Base-by-base conservation (phyloP, 2,888 invertebrate species). In the Drosophila affinis region DNA sequence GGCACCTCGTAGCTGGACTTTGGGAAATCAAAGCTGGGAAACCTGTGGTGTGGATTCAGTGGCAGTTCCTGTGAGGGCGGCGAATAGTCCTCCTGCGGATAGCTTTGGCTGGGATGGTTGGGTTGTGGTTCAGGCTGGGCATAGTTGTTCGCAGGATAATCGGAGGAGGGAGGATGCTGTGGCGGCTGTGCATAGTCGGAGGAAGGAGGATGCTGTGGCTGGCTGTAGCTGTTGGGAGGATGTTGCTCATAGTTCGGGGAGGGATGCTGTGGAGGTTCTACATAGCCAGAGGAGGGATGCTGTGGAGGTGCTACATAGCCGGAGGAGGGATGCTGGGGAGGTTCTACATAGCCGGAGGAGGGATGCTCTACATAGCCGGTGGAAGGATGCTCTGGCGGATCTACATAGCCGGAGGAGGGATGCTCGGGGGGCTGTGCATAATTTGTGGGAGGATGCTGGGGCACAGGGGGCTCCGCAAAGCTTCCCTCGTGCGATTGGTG, bases 1-100 rank as follows among this genome's bases (percentile, higher is more conserved):
- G 92, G 92, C n/a, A 92, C 91, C 70, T 92, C 91, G 64, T 92
- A 92, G 52, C 92, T 92, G 9, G 90, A 90, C 64, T 91, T 92
- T 12, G 91, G 91, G 27, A 88, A 91, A 44, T 91, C 89, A 39
- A 90, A 92, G 3, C 91, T 79, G 0, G 91, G 90, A 32, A 89
- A 87, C 62, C 89, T 90, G 53, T 90, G 89, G 65, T 91, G 84
- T 0, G 82, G 79, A 61, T 88, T 90, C 0, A 92, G 74, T 0
- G 92, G 92, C 14, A 93, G 74, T 9, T 91, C 90, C 45, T 91
- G 83, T 3, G 88, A 76, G 0, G 89, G 77, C 9, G 88, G 82
- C 3, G 89, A 78, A 21, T 90, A 87, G n/a, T 84, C 79, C 10
- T 81, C 76, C 17, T 75, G 73, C 1, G 83, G 78, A 69, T 75